Conservation (phyloP, 2,888 invertebrate species). For the Pyralis farinalis region DNA sequence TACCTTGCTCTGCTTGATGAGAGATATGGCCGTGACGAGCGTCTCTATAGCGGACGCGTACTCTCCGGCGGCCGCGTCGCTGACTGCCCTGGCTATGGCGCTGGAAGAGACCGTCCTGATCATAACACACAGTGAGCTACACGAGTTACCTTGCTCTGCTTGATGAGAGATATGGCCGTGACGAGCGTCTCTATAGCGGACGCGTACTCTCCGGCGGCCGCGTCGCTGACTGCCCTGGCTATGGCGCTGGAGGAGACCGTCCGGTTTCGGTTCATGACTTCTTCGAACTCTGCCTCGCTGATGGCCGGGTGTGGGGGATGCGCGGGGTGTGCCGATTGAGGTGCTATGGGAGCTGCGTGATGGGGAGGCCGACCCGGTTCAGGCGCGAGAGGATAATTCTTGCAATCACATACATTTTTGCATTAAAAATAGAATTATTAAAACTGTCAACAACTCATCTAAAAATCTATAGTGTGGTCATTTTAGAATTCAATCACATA, state of each 20-base stretch:
- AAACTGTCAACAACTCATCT: too few relatives aligned
- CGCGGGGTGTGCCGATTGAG: constrained; percentile 35
- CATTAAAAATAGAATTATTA: too few relatives aligned
- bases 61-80: too few relatives aligned
- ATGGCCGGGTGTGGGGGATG: constrained; percentile 66
- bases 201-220: constrained; percentile 98
- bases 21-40: too few relatives aligned
- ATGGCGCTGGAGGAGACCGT: constrained; percentile 99
- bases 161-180: constrained; percentile 98
- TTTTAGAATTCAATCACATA: too few relatives aligned
- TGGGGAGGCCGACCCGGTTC: constrained; percentile 33
- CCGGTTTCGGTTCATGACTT: constrained; percentile 95
- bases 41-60: too few relatives aligned
- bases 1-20: too few relatives aligned
- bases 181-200: constrained; percentile 99
- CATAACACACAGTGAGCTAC: too few relatives aligned
- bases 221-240: constrained; percentile 97
- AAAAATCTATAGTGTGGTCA: too few relatives aligned
- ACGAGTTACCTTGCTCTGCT: constrained; percentile 97
- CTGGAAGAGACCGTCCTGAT: too few relatives aligned
- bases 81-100: too few relatives aligned
- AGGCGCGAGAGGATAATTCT: constrained; percentile 45
- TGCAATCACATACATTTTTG: too few relatives aligned
- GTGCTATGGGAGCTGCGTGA: constrained; percentile 29
- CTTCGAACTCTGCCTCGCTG: constrained; percentile 98